Evolutionary conservation across 2,888 invertebrate species (phyloP).

Genomic region (Ophioninae sp.): DNA sequence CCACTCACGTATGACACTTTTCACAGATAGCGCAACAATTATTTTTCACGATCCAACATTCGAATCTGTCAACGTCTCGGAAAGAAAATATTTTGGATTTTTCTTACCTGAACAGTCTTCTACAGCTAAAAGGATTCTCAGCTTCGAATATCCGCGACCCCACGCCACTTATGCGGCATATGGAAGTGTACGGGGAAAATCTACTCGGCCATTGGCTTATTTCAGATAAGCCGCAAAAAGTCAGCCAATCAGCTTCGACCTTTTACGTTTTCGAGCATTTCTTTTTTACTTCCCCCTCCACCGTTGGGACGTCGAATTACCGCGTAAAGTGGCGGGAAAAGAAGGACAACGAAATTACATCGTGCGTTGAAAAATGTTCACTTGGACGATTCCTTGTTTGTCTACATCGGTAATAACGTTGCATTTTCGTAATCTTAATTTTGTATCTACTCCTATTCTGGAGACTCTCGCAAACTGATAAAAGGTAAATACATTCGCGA

Average conservation of each 20-base stretch:
- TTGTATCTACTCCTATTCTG: neutral
- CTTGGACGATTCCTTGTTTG: neutral
- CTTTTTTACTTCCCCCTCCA: constrained; percentile 80
- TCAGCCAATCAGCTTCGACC: constrained; percentile 82
- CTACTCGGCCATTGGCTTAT: constrained; percentile 82
- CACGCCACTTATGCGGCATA: constrained; percentile 85
- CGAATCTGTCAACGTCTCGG: constrained; percentile 82
- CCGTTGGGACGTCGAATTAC: constrained; percentile 67
- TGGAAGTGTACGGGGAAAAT: constrained; percentile 82
- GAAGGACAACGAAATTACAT: constrained; percentile 32
- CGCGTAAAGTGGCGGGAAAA: constrained; percentile 75
- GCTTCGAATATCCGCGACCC: constrained; percentile 85
- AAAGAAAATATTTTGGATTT: constrained; percentile 82
- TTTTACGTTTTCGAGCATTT: constrained; percentile 82
- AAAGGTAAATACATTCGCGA: constrained; percentile 58
- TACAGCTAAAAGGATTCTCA: constrained; percentile 83
- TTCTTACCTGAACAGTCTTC: constrained; percentile 84
- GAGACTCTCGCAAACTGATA: neutral
- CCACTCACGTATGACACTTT: constrained; percentile 67
- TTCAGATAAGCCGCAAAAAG: constrained; percentile 84
- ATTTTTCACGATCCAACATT: constrained; percentile 56
- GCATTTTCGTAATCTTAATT: constrained; percentile 22
- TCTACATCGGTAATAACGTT: neutral
- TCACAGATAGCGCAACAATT: constrained; percentile 53
- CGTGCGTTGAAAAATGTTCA: neutral